Percentiles rank a stretch among this genome's conserved stretches.
phyloP scores from a whole-genome alignment of 1,140 invertebrate genomes.

The Manduca sexta region DNA sequence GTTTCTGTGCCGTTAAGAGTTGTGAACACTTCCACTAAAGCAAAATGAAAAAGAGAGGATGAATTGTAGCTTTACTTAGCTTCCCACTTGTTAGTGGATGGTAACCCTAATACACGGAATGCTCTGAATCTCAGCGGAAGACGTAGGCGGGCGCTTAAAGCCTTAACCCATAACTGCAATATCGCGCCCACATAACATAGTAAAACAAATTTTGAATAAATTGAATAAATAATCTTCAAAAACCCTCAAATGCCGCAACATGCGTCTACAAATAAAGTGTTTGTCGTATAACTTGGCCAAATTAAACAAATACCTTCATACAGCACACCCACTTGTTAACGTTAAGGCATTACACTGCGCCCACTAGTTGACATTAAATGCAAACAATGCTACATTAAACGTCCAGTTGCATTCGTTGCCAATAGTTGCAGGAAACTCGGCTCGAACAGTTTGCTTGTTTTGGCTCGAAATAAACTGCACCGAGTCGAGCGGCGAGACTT shows the following conservation, averaged over 20 bases:
- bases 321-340: conserved; percentile 4
- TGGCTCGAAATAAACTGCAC: neutral
- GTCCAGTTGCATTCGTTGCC: conserved; percentile 4
- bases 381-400: conserved; percentile 16
- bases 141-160: too few species aligned
- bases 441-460: neutral
- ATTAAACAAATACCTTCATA: conserved; percentile 11
- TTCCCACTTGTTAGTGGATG: too few species aligned
- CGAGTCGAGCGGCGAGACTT: neutral
- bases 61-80: too few species aligned
- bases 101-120: too few species aligned
- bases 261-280: neutral
- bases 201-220: too few species aligned
- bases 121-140: too few species aligned
- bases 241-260: neutral
- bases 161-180: too few species aligned
- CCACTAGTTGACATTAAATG: conserved; percentile 6
- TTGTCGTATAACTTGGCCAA: conserved; percentile 2
- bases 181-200: too few species aligned
- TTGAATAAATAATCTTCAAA: too few species aligned
- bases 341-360: conserved; percentile 7
- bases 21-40: too few species aligned
- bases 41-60: too few species aligned
- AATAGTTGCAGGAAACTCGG: conserved; percentile 7
- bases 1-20: too few species aligned